Base-by-base conservation (phyloP, 2,888 invertebrate species). In the Leucozona laternaria region DNA sequence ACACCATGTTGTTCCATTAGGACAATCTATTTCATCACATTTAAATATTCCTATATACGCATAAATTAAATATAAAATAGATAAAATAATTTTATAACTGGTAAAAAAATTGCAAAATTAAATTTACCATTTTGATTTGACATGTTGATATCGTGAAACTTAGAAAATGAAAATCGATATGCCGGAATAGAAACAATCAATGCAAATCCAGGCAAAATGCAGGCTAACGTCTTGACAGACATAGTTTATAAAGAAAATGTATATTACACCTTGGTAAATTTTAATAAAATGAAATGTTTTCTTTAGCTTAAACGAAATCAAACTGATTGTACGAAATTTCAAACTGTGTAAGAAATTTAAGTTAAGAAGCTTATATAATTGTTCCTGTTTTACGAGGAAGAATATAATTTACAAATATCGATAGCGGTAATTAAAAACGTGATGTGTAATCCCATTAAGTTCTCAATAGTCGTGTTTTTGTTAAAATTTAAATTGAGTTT, bases 1-100 rank as follows among this genome's bases (percentile, higher is more conserved):
- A 71, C 71, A 71, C 4, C 43, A 25, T 25, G 50, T 8, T 1
- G 55, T 57, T 28, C 43, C 71, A 17, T 8, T 17, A 4, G 71
- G 71, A 43, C 71, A 71, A 20, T 71, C 40, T n/a, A 57, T 57
- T 57, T 57, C 57, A 43, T 71, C 71, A 57, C 71, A 71, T n/a
- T 43, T 40, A 31, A 71, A 17, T 8, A 57, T 57, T 17, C 71
- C 71, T 71, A 13, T 6, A n/a, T n/a, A n/a, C n/a, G n/a, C n/a
- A 45, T 11, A 13, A 5, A 31, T 31, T 31, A 25, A 25, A 25
- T 0, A 17, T 43, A 7, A 68, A 5, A 10, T 1, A 48, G 2
- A 8, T 28, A 17, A 0, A 28, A 43, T 22, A 25, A 6, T 22
- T 13, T 53, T 15, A 7, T 17, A 22, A 0, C 0, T n/a, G 15